Evolutionary conservation across 2,888 invertebrate genomes (phyloP), one percentile per base, ranked within the genome.

Genomic region (Autographa gamma): DNA sequence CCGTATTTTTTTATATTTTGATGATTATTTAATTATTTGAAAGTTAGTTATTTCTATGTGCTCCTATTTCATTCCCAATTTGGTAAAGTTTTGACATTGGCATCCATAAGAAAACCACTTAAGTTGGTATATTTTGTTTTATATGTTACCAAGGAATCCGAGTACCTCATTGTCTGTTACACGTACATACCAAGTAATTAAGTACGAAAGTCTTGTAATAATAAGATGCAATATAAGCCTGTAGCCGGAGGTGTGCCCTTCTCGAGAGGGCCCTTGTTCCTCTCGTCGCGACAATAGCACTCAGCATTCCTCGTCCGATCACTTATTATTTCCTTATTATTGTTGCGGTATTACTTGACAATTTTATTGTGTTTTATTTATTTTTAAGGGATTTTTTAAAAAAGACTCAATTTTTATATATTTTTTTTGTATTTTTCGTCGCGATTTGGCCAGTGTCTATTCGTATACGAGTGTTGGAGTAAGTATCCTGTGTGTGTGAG

Each of bases 321-420:
- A 89, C 91, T 91, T 90, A 88, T 89, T 89, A 89, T 89, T 88
- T 90, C 87, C 87, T 86, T 85, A 87, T 80, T 77, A 77, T 77
- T 79, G 69, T 80, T 76, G 71, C 70, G 60, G 69, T 58, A 90
- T 91, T 91, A 88, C 91, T 90, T 66, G 74, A 69, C 62, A 69
- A 79, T 81, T 76, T 77, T 63, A 58, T 63, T 71, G 32, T 56
- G 41, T 66, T 63, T 68, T 9, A 56, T 70, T 56, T 19, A 19
- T 56, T 19, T 54, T 54, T 19, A 54, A 54, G 54, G 18, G 9
- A 19, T 2, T 3, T 19, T 9, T 19, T 54, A 14, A n/a, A n/a
- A 48, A 48, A n/a, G 48, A 34, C 6, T 6, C 8, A 34, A 34
- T 34, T 34, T 7, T 34, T n/a, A n/a, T n/a, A n/a, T n/a, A 2